phyloP scores from a whole-genome alignment of 1,140 invertebrate genomes.

The Drosophila persimilis region DNA sequence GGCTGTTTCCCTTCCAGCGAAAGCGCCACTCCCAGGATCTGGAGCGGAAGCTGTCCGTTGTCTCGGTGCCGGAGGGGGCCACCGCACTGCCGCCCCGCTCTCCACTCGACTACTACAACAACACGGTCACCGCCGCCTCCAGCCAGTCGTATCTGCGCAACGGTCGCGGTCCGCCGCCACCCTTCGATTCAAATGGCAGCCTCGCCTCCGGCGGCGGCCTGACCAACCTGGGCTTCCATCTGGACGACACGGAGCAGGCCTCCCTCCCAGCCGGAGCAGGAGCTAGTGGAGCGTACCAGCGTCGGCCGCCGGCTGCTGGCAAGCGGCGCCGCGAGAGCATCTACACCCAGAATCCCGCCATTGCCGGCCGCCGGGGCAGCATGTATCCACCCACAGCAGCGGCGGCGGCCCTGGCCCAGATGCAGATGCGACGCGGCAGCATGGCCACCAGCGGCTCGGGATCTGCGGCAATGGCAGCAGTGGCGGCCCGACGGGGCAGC shows the following conservation, averaged over 20 bases:
- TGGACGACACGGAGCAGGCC: conserved; percentile 52
- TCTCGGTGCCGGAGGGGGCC: conserved; percentile 74
- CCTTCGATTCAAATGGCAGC: conserved; percentile 58
- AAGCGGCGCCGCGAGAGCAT: conserved; percentile 69
- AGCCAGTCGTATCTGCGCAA: conserved; percentile 62
- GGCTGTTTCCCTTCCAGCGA: conserved; percentile 66
- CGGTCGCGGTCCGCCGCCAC: conserved; percentile 51
- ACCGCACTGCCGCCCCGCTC: conserved; percentile 42
- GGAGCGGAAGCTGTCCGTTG: conserved; percentile 73
- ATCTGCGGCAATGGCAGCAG: conserved; percentile 68
- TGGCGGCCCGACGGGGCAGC: conserved; percentile 67
- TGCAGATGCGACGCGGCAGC: conserved; percentile 83
- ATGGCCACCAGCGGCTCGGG: conserved; percentile 73
- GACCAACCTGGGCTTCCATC: conserved; percentile 59
- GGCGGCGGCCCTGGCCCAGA: conserved; percentile 34
- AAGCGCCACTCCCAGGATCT: conserved; percentile 73
- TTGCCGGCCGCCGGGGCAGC: conserved; percentile 64
- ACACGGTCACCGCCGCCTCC: conserved; percentile 84
- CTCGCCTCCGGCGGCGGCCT: conserved; percentile 45
- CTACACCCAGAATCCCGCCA: conserved; percentile 71
- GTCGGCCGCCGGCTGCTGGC: conserved; percentile 34
- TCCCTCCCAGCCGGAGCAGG: conserved; percentile 12
- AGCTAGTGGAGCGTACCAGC: conserved; percentile 54
- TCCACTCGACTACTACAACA: conserved; percentile 67
- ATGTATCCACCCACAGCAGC: conserved; percentile 59